Evolutionary conservation across 2,113 vertebrate species (phyloP).

Genomic region (Urocolius indicus): DNA sequence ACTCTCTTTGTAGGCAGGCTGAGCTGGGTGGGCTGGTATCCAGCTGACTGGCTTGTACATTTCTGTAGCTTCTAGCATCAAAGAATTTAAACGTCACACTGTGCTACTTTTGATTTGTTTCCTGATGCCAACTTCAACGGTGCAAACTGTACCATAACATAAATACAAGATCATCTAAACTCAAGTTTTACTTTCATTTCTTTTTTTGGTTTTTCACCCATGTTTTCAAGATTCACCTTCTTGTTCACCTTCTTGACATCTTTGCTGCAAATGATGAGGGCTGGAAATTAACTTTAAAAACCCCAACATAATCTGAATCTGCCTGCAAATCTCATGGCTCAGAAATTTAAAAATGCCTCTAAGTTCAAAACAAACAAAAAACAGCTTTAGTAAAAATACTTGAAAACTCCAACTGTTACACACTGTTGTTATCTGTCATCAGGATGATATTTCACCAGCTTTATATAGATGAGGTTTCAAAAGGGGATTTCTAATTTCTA

Average conservation of each 20-base stretch:
- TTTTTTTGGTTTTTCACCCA: neutral
- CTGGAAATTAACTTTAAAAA: neutral
- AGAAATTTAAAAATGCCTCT: neutral
- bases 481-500: slow-evolving; percentile 39
- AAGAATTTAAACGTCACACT: neutral
- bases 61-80: neutral
- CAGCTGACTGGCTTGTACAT: neutral
- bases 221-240: neutral
- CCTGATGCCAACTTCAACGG: neutral
- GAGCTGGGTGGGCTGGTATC: neutral
- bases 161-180: neutral
- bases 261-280: neutral
- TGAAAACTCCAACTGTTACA: neutral
- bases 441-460: slow-evolving; percentile 35
- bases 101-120: neutral
- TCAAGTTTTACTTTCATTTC: neutral
- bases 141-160: neutral
- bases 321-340: neutral
- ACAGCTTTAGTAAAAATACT: neutral
- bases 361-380: slow-evolving; percentile 21
- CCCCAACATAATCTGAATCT: neutral
- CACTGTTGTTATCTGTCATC: slow-evolving; percentile 29
- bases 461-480: slow-evolving; percentile 29
- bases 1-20: neutral
- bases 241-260: neutral